Base-by-base conservation (phyloP, 2,113 vertebrate genomes). In the Platycercus adscitus region DNA sequence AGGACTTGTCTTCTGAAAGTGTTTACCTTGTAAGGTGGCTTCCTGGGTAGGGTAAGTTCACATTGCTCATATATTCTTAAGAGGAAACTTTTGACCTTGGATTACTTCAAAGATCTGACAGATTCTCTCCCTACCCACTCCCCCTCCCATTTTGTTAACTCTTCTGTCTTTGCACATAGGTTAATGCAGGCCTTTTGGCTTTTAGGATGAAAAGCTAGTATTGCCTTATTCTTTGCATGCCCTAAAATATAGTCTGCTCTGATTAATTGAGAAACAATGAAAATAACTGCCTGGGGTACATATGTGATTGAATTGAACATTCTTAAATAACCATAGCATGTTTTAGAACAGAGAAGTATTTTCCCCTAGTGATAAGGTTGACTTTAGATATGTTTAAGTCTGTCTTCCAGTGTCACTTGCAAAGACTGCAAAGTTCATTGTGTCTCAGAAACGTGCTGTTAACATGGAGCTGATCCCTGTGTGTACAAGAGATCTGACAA, bases 61-160 rank as follows among this genome's bases (percentile, higher is more conserved):
- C 60, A 73, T 91, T 71, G 81, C 71, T 93, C 69, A 31, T 95
- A 44, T 96, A 86, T 73, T 95, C 81, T 85, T 81, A 84, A 84
- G 73, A 81, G 82, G 61, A 96, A 96, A 88, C 90, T 94, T 96
- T 93, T 96, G 93, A 92, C 95, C 90, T 95, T 94, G 72, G 80
- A 61, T 96, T 88, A 92, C 82, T 94, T 96, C 88, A 95, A 96
- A 94, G 90, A 55, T 90, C 82, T 86, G 64, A 92, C 60, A 50
- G 55, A 81, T 77, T 94, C 31, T 86, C 41, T 89, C 10, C 29
- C 55, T 72, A n/a, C 10, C 4, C 11, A 37, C 7, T 7, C 28
- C 21, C 0, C 46, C 25, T 28, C 28, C n/a, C 13, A 52, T 89
- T 96, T 94, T 81, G 43, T 75, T 80, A 81, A 76, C 41, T 82